Evolutionary conservation across 1,140 invertebrate genomes (phyloP).

Genomic region (Cryptotermes secundus): DNA sequence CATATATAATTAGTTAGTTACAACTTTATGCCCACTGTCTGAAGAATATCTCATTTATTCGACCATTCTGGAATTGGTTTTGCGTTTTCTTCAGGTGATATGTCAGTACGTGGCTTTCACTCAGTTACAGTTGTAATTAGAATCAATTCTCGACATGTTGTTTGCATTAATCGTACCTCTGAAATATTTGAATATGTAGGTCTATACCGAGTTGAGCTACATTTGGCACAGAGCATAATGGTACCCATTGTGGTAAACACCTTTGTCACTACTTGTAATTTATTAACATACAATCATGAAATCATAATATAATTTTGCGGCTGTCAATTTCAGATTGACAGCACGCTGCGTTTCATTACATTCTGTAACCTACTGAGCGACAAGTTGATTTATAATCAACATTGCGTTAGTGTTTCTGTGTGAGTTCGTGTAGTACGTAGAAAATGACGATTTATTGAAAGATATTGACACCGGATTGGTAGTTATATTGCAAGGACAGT

Average conservation of each 20-base stretch:
- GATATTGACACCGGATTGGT: background rate
- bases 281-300: slow-evolving; percentile 8
- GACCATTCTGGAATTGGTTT: no score
- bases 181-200: no score
- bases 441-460: slow-evolving; percentile 14
- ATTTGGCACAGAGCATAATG: no score
- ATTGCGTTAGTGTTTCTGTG: background rate
- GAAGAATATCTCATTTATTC: no score
- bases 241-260: background rate
- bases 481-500: background rate
- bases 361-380: background rate
- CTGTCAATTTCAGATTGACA: background rate
- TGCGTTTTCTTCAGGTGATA: no score
- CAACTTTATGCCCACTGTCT: no score
- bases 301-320: background rate
- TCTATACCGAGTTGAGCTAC: background rate
- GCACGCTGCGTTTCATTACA: background rate
- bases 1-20: no score
- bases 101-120: no score
- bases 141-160: no score
- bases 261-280: slow-evolving; percentile 1
- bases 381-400: background rate
- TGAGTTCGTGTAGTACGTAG: background rate
- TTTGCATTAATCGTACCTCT: no score
- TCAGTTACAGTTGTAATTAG: no score